Base-by-base conservation (phyloP, 2,888 invertebrate genomes). In the Miltochrista miniata region DNA sequence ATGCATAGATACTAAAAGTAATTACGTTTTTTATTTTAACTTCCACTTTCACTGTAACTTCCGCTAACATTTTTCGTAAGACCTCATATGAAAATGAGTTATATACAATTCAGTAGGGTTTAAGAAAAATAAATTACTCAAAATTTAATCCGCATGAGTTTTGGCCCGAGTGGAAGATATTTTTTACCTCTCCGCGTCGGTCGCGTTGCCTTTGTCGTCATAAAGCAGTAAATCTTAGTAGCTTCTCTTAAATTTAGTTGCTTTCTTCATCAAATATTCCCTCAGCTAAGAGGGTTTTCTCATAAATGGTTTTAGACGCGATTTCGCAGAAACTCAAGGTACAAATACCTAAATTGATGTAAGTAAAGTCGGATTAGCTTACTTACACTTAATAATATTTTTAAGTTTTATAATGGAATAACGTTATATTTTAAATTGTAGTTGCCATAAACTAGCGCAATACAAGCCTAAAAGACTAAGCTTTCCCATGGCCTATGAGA, bases 191-290 rank as follows among this genome's bases (percentile, higher is more conserved):
- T 66, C 69, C 72, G 73, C 72, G 70, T 71, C 76, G 67, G 59
- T 70, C 72, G 63, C 65, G 64, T 81, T 83, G 85, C 79, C 72
- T 78, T 82, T 84, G 83, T 83, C 81, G 73, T 81, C 81, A 79
- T 75, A 78, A 67, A 79, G 74, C 83, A 77, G 76, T 87, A 85
- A 87, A 85, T 86, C 83, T 83, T 79, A 64, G 75, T 62, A 73
- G 76, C 74, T 76, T 74, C 76, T 74, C 77, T 76, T 76, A 79
- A 76, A 76, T 81, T 78, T 74, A 77, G 75, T 78, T 76, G 79
- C 79, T 79, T 81, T 81, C 81, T 80, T 76, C 76, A 56, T 65
- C 56, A 61, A 65, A 68, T 68, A 69, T 68, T 66, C 56, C 40
- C 48, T 61, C 38, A 40, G 45, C 39, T 64, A 61, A 65, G 59